Evolutionary conservation across 1,140 invertebrate species (phyloP).

Genomic region (Zaprionus tsacasi): DNA sequence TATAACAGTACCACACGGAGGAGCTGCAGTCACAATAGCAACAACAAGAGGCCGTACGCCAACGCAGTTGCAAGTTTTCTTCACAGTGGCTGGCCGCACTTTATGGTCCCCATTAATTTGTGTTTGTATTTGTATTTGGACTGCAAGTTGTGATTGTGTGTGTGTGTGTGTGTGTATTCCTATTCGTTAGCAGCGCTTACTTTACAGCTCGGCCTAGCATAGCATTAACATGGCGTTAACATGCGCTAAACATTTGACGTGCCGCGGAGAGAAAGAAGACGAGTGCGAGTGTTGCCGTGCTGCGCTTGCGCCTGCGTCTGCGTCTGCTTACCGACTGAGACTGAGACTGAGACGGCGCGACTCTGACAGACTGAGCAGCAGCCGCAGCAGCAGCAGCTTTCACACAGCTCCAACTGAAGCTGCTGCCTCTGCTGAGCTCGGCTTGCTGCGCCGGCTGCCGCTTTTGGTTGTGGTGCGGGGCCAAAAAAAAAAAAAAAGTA

Average conservation of each 20-base stretch:
- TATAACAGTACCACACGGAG: slow-evolving; percentile 76
- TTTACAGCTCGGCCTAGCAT: slow-evolving; percentile 45
- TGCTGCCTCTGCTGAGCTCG: slow-evolving; percentile 35
- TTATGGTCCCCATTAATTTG: slow-evolving; percentile 46
- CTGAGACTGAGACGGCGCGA: slow-evolving; percentile 44
- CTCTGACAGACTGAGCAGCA: slow-evolving; percentile 22
- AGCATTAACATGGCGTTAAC: slow-evolving; percentile 52
- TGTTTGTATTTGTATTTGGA: slow-evolving; percentile 36
- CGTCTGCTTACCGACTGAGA: slow-evolving; percentile 68
- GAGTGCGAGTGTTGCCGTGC: slow-evolving; percentile 19
- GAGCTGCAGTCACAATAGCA: slow-evolving; percentile 44
- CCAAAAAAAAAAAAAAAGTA: slow-evolving; percentile 63
- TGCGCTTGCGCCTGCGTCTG: slow-evolving; percentile 63
- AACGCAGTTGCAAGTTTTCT: slow-evolving; percentile 55
- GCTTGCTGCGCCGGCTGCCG: slow-evolving; percentile 39
- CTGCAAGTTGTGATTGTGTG: not conserved
- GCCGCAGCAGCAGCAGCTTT: slow-evolving; percentile 6
- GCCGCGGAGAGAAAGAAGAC: slow-evolving; percentile 11
- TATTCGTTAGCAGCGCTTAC: slow-evolving; percentile 21
- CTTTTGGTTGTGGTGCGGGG: slow-evolving; percentile 41
- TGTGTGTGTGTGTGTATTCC: slow-evolving; percentile 3
- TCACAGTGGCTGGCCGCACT: slow-evolving; percentile 48
- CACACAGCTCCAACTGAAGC: slow-evolving; percentile 27
- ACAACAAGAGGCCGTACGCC: slow-evolving; percentile 31
- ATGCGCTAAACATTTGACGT: slow-evolving; percentile 50